phyloP scores from a whole-genome alignment of 2,888 invertebrate genomes.

The Globia sparganii region DNA sequence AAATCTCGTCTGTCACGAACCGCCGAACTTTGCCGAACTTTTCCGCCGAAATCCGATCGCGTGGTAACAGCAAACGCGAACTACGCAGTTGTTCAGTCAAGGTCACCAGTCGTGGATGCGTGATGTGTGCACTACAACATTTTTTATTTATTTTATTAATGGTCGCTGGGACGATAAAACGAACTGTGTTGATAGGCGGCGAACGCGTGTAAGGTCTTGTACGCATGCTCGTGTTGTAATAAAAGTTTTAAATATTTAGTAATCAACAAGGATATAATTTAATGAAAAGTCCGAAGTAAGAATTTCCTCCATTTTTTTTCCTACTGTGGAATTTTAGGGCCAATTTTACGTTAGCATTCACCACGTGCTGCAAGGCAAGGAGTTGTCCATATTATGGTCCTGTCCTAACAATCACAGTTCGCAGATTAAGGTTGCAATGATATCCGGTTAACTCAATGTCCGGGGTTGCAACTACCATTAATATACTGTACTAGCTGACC shows the following conservation, averaged over 20 bases:
- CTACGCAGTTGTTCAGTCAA: constrained; percentile 65
- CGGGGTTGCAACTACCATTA: no score
- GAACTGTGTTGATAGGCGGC: constrained; percentile 49
- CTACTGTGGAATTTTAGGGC: background rate
- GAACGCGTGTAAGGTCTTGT: constrained; percentile 23
- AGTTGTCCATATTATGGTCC: background rate
- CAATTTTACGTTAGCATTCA: background rate
- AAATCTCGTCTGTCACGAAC: background rate
- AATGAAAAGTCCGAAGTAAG: background rate
- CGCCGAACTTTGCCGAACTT: constrained; percentile 2
- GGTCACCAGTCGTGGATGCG: constrained; percentile 50
- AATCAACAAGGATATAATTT: constrained; percentile 3
- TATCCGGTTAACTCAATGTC: no score
- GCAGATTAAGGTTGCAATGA: background rate
- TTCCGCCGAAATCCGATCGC: constrained; percentile 6
- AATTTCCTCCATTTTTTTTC: background rate
- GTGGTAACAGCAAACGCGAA: constrained; percentile 38
- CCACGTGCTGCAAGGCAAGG: background rate
- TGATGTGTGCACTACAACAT: constrained; percentile 58
- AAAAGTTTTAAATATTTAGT: constrained; percentile 15
- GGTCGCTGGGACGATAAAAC: constrained; percentile 49
- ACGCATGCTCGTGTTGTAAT: constrained; percentile 17
- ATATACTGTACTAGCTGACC: no score
- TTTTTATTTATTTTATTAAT: constrained; percentile 63
- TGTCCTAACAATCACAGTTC: background rate